Percentiles rank a stretch among this genome's conserved stretches.
Evolutionary conservation across 2,797 vertebrate species (phyloP).

Genomic region (Schizothorax lantsangensis): DNA sequence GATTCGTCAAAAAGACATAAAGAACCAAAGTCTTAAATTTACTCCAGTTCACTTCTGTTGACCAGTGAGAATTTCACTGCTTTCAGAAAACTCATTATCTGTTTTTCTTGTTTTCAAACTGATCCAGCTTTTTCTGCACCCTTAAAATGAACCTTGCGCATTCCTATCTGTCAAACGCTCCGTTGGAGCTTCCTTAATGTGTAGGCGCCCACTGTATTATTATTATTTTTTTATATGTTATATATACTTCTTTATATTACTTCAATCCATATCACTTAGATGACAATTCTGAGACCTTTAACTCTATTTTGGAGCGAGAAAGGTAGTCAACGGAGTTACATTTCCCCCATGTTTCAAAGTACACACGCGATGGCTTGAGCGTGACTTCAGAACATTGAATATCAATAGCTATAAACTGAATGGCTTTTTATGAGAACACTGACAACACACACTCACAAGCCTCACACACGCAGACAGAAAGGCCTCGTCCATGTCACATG

Average conservation of each 20-base stretch:
- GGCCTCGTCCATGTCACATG: neutral
- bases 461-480: neutral
- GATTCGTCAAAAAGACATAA: neutral
- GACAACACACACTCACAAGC: neutral
- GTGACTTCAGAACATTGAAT: constrained; percentile 3
- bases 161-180: neutral
- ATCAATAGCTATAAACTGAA: constrained; percentile 22
- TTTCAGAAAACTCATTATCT: constrained; percentile 9
- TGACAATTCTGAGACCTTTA: constrained; percentile 9
- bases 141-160: neutral
- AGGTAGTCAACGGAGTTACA: neutral
- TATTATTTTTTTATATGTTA: neutral
- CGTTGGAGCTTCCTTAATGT: neutral
- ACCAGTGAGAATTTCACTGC: neutral
- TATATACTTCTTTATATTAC: constrained; percentile 26
- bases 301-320: neutral
- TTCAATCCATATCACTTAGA: constrained; percentile 24
- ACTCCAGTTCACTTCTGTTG: neutral
- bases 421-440: neutral
- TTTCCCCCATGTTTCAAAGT: neutral
- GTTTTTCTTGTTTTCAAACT: neutral
- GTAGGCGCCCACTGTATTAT: neutral
- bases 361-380: neutral
- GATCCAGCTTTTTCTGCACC: neutral
- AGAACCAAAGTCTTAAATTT: neutral